Percentiles rank a stretch among this genome's conserved stretches.
phyloP scores from a whole-genome alignment of 2,888 invertebrate genomes.

The Drosophila helvetica region DNA sequence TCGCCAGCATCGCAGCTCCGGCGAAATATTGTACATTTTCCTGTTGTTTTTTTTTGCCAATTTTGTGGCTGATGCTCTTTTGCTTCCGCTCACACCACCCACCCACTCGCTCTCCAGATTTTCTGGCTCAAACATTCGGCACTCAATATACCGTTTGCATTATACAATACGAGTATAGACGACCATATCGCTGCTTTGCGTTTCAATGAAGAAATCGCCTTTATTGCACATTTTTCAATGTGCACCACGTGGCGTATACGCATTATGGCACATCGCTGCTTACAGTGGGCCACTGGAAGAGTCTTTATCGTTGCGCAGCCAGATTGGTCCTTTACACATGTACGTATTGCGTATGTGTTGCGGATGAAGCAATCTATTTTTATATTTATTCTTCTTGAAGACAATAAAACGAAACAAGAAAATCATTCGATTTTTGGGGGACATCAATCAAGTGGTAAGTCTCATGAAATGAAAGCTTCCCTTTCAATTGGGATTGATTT shows the following conservation, averaged over 20 bases:
- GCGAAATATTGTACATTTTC: slow-evolving; percentile 27
- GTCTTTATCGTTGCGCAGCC: not conserved
- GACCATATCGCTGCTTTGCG: slow-evolving; percentile 66
- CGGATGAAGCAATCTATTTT: not conserved
- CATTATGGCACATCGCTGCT: slow-evolving; percentile 33
- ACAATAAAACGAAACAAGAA: not conserved
- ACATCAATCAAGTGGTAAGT: not conserved
- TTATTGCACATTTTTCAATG: slow-evolving; percentile 70
- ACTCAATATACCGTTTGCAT: slow-evolving; percentile 44
- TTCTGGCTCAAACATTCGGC: slow-evolving; percentile 32
- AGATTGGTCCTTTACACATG: not conserved
- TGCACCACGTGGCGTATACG: slow-evolving; percentile 48
- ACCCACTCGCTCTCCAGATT: not conserved
- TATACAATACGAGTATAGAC: slow-evolving; percentile 33
- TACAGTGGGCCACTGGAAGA: slow-evolving; percentile 10
- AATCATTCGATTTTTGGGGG: not conserved
- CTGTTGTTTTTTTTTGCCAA: slow-evolving; percentile 33
- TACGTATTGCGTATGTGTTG: not conserved
- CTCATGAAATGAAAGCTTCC: not conserved
- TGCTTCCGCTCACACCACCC: not conserved
- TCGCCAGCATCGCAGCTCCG: slow-evolving; percentile 17
- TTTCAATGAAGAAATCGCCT: slow-evolving; percentile 71
- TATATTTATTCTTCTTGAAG: not conserved
- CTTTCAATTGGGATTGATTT: not conserved
- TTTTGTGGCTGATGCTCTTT: slow-evolving; percentile 39